Base-by-base conservation (phyloP, 2,113 vertebrate species). In the Pseudopodoces humilis region DNA sequence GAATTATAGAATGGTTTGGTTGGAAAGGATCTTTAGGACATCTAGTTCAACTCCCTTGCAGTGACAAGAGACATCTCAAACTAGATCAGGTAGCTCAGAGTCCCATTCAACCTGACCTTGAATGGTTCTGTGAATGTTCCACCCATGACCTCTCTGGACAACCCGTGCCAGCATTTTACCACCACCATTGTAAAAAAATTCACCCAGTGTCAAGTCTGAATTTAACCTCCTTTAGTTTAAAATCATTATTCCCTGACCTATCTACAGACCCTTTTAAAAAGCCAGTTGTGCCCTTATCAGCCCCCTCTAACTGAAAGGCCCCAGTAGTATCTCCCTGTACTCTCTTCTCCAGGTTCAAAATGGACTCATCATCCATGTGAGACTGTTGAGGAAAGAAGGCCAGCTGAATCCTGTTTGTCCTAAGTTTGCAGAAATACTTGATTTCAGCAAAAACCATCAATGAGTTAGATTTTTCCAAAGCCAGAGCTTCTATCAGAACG, bases 61-160 rank as follows among this genome's bases (percentile, higher is more conserved):
- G 12, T 27, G 17, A 79, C 11, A 55, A 56, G 41, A 70, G 35
- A 22, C 5, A 43, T 27, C 20, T 49, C n/a, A n/a, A 64, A 64
- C 35, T 17, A 71, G 11, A 55, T 35, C 5, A 49, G 20, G n/a
- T 22, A 64, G 43, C 6, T 56, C 67, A 43, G 44, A 80, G 15
- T 58, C 25, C 20, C 59, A 58, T 33, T 43, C 43, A 58, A 43
- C 31, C 25, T 15, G 13, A 64, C 43, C 37, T 8, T 72, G 43
- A 88, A 72, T 16, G 10, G 18, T 71, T 39, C 56, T 1, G 1
- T 14, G 2, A 30, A 35, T 15, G 49, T 13, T 65, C 18, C 18
- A 50, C 10, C 13, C 13, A 15, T 0, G 0, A 72, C 37, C 31
- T 44, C 15, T 64, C 50, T 2, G 2, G 31, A 43, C 35, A 65